Evolutionary conservation across 2,113 vertebrate genomes (phyloP).

Genomic region (Barnardius zonarius): DNA sequence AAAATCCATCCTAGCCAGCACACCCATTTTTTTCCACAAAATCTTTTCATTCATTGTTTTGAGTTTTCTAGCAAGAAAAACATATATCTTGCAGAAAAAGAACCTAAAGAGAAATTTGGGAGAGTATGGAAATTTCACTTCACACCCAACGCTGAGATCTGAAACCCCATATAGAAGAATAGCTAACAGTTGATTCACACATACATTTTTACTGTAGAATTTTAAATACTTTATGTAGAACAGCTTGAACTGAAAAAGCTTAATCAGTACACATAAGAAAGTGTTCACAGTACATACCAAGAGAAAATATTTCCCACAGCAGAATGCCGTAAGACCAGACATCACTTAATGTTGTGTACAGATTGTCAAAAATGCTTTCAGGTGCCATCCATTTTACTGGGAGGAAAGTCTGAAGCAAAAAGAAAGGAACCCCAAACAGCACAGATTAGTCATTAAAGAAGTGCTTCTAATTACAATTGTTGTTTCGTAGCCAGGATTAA

Average conservation of each 20-base stretch:
- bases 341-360: slow-evolving; percentile 95
- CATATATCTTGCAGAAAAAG: neutral
- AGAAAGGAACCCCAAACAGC: neutral
- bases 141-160: neutral
- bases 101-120: neutral
- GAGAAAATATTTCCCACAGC: slow-evolving; percentile 98
- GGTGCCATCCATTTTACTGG: slow-evolving; percentile 99
- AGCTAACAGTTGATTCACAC: neutral
- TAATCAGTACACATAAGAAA: neutral
- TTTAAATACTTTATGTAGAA: neutral
- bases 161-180: neutral
- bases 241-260: neutral
- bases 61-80: neutral
- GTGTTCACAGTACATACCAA: slow-evolving; percentile 79
- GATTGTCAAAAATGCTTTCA: slow-evolving; percentile 98
- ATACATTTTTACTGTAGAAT: neutral
- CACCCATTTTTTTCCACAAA: neutral
- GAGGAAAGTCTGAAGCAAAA: slow-evolving; percentile 86
- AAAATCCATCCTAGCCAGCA: neutral
- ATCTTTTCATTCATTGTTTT: neutral
- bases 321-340: slow-evolving; percentile 98
- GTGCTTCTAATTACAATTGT: neutral
- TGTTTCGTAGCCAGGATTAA: neutral
- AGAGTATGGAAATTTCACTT: neutral
- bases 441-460: neutral